Conservation (phyloP, 2,888 invertebrate species). For the Spisula subtruncata region DNA sequence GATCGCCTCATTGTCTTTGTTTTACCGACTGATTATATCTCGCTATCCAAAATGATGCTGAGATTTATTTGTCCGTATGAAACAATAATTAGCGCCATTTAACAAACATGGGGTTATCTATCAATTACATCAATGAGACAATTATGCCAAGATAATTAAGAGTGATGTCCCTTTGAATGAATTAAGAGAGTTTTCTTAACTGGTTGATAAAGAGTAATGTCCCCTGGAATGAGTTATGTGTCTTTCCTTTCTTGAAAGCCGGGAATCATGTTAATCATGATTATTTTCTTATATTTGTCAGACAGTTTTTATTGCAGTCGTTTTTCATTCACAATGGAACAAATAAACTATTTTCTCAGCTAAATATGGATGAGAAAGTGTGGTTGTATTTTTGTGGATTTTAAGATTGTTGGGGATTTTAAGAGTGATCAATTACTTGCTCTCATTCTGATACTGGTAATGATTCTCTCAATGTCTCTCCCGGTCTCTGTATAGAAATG, state of each 20-base stretch:
- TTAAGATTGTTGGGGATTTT: slow-evolving; percentile 6
- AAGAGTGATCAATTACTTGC: slow-evolving; percentile 21
- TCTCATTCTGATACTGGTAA: neutral
- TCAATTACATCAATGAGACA: slow-evolving; percentile 57
- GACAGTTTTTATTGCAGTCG: slow-evolving; percentile 53
- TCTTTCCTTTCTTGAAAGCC: slow-evolving; percentile 40
- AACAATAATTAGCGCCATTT: slow-evolving; percentile 62
- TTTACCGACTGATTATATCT: slow-evolving; percentile 40
- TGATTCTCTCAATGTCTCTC: neutral
- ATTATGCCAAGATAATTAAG: slow-evolving; percentile 55
- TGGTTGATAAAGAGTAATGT: slow-evolving; percentile 65
- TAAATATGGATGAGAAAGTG: slow-evolving; percentile 14
- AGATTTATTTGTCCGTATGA: slow-evolving; percentile 56
- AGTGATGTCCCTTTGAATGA: slow-evolving; percentile 54
- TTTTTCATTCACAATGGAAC: slow-evolving; percentile 42
- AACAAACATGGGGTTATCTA: slow-evolving; percentile 62
- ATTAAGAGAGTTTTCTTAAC: slow-evolving; percentile 35
- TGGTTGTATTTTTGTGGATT: slow-evolving; percentile 21
- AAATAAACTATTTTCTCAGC: slow-evolving; percentile 28
- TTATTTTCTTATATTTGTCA: slow-evolving; percentile 55
- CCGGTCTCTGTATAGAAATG: neutral
- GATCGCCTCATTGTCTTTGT: slow-evolving; percentile 31
- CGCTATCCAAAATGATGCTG: slow-evolving; percentile 27
- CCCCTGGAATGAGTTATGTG: slow-evolving; percentile 53
- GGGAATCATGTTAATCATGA: slow-evolving; percentile 46